A percentile compares a stretch with the other conserved stretches of the same genome.
These are phyloP conservation scores for Aricia artaxerxes DNA, from an alignment of 2,888 invertebrate species.

Conservation along the genomic window DNA sequence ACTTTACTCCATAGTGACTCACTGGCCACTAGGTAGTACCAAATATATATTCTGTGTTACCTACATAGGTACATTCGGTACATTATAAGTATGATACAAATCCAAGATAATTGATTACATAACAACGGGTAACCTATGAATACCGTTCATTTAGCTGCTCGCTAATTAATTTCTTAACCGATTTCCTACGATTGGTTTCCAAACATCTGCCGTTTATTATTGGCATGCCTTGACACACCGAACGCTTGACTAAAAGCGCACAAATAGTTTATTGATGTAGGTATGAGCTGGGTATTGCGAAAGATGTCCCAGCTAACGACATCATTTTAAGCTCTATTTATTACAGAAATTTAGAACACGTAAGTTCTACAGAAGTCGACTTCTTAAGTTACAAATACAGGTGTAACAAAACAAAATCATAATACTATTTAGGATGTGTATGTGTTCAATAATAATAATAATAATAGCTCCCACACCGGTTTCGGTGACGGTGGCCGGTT, in stretches of 20 bases:
- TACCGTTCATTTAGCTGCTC: background rate
- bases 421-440: too few relatives aligned
- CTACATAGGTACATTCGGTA: too few relatives aligned
- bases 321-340: background rate
- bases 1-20: too few relatives aligned
- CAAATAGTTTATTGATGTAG: slow-evolving; percentile 11
- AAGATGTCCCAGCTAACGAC: background rate
- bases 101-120: background rate
- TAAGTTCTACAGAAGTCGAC: too few relatives aligned
- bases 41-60: too few relatives aligned
- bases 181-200: slow-evolving; percentile 11
- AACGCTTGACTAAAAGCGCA: slow-evolving; percentile 1
- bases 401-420: too few relatives aligned
- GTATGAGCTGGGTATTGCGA: background rate
- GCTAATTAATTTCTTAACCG: slow-evolving; percentile 7
- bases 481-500: too few relatives aligned
- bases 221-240: slow-evolving; percentile 26
- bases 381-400: too few relatives aligned
- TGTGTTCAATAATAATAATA: too few relatives aligned
- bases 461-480: too few relatives aligned
- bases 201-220: slow-evolving; percentile 20
- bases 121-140: background rate
- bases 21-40: too few relatives aligned
- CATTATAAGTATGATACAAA: too few relatives aligned
- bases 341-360: background rate